phyloP scores from a whole-genome alignment of 2,888 invertebrate genomes.

The Stenoptilia bipunctidactyla region DNA sequence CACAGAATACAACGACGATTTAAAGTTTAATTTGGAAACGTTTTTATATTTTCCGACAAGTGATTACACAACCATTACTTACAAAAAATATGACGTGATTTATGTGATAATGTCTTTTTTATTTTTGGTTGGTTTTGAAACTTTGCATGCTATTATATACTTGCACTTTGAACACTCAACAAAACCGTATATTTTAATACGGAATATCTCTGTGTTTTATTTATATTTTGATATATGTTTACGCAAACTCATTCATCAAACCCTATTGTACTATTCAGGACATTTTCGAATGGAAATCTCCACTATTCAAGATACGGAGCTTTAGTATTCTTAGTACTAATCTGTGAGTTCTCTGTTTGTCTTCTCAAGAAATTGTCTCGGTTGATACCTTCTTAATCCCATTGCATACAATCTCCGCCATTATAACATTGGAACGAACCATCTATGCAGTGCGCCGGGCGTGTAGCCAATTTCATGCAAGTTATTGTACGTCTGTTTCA shows the following conservation, averaged over 20 bases:
- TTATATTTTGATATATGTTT: constrained; percentile 2
- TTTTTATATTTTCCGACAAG: too few species aligned
- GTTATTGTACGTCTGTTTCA: not conserved
- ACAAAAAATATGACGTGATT: too few species aligned
- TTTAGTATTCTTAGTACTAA: constrained; percentile 46
- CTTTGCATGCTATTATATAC: too few species aligned
- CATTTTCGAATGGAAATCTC: constrained; percentile 44
- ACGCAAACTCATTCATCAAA: constrained; percentile 10
- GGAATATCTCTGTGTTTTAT: too few species aligned
- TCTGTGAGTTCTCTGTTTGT: constrained; percentile 55
- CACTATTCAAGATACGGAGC: constrained; percentile 38
- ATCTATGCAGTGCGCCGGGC: not conserved
- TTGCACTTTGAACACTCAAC: too few species aligned
- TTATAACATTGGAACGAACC: constrained; percentile 39
- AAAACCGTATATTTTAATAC: too few species aligned
- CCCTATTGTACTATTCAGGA: constrained; percentile 26
- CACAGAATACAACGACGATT: too few species aligned
- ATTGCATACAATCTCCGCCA: constrained; percentile 34
- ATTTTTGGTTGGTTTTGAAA: too few species aligned
- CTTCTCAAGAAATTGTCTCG: constrained; percentile 51
- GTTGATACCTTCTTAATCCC: constrained; percentile 43
- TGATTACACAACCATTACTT: too few species aligned
- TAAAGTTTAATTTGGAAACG: too few species aligned
- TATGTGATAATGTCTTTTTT: too few species aligned
- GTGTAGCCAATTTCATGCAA: not conserved